These are phyloP conservation scores for Rallus crepitans DNA, from an alignment of 2,797 vertebrate species.

Conservation along the genomic window DNA sequence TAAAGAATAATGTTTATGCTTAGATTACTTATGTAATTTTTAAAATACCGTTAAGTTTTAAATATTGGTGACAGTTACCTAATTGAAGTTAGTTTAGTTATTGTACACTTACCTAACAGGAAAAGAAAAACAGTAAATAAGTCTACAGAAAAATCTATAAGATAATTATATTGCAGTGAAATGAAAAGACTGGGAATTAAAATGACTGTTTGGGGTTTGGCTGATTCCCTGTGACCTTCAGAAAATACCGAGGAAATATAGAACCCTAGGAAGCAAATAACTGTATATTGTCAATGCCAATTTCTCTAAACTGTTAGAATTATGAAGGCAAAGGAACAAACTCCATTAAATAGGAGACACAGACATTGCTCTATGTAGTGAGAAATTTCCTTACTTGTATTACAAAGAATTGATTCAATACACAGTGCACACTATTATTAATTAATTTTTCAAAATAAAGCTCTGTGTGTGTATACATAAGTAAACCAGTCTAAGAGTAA, in stretches of 20 bases:
- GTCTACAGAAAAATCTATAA: constrained; percentile 41
- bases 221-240: neutral
- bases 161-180: constrained; percentile 49
- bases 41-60: constrained; percentile 25
- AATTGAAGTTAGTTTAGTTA: constrained; percentile 44
- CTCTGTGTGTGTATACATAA: neutral
- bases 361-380: neutral
- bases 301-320: neutral
- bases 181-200: constrained; percentile 16
- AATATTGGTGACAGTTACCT: neutral
- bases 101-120: neutral
- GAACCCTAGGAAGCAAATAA: neutral
- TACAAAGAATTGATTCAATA: neutral
- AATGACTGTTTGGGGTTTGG: neutral
- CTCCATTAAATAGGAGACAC: neutral
- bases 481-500: neutral
- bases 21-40: constrained; percentile 18
- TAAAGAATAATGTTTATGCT: constrained; percentile 35
- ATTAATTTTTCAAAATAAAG: neutral
- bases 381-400: neutral
- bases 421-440: neutral
- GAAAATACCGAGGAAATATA: neutral
- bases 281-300: neutral
- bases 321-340: neutral
- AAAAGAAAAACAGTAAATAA: constrained; percentile 46